Conservation (phyloP, 2,113 vertebrate genomes). For the Leucopternis melanops region DNA sequence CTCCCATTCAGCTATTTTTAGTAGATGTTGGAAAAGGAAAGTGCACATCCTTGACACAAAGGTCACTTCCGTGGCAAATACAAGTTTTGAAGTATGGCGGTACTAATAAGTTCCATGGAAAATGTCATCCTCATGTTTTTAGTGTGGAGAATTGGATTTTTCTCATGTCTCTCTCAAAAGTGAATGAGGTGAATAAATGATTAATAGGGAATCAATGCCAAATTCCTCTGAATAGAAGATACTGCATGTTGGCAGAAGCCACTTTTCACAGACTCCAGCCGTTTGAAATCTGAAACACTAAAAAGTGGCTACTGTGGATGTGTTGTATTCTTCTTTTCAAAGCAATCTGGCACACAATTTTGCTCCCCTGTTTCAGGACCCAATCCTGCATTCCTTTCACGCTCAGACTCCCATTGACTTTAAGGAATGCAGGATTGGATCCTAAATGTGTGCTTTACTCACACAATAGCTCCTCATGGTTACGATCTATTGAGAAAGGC, state of each 20-base stretch:
- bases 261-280: conserved; percentile 40
- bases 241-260: conserved; percentile 54
- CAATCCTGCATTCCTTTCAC: conserved; percentile 60
- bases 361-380: conserved; percentile 42
- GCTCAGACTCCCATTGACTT: conserved; percentile 61
- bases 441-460: conserved; percentile 54
- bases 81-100: rapidly evolving
- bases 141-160: background rate
- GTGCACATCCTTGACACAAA: background rate
- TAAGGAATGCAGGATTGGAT: conserved; percentile 60
- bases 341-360: conserved; percentile 52
- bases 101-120: background rate
- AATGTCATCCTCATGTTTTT: background rate
- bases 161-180: background rate
- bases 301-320: conserved; percentile 55
- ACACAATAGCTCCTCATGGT: conserved; percentile 54
- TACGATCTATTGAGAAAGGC: conserved; percentile 49
- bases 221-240: conserved; percentile 53
- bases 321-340: conserved; percentile 59
- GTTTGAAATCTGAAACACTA: conserved; percentile 60
- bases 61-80: background rate
- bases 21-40: background rate
- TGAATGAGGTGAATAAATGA: background rate
- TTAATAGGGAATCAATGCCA: background rate
- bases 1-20: background rate